These are phyloP conservation scores for Ips nitidus DNA, from an alignment of 1,140 invertebrate species.

Conservation along the genomic window DNA sequence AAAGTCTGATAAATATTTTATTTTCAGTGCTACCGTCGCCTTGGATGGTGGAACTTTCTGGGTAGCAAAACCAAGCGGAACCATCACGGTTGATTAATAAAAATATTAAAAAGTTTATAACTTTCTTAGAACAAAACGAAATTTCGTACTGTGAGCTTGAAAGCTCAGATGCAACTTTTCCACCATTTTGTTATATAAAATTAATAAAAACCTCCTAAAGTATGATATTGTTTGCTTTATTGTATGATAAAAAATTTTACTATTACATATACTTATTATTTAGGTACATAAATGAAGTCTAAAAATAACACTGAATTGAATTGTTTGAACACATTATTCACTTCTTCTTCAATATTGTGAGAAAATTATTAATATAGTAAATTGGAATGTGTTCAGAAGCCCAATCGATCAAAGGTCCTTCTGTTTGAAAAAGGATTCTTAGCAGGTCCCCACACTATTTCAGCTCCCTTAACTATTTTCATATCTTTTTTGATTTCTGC, in stretches of 20 bases:
- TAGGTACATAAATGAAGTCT: no score
- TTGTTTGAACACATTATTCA: no score
- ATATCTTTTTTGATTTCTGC: conserved; percentile 43
- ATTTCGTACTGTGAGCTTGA: no score
- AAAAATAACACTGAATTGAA: no score
- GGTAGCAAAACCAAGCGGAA: conserved; percentile 47
- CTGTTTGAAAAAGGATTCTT: conserved; percentile 42
- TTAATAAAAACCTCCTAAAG: no score
- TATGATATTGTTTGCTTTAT: no score
- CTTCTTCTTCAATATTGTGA: conserved; percentile 13
- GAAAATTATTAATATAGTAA: conserved; percentile 43
- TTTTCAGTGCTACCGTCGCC: conserved; percentile 52
- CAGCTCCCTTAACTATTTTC: conserved; percentile 15
- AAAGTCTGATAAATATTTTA: conserved; percentile 2
- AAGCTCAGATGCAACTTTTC: no score
- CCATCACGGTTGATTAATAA: conserved; percentile 41
- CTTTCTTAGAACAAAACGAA: no score
- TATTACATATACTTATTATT: no score
- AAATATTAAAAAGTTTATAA: background rate
- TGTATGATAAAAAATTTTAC: no score
- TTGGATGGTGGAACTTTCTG: conserved; percentile 53
- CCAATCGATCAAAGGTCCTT: conserved; percentile 40
- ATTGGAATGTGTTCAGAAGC: conserved; percentile 32
- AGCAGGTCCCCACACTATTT: conserved; percentile 24
- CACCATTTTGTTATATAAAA: no score